Conservation (phyloP, 2,888 invertebrate genomes). For the Pardosa pseudoannulata region DNA sequence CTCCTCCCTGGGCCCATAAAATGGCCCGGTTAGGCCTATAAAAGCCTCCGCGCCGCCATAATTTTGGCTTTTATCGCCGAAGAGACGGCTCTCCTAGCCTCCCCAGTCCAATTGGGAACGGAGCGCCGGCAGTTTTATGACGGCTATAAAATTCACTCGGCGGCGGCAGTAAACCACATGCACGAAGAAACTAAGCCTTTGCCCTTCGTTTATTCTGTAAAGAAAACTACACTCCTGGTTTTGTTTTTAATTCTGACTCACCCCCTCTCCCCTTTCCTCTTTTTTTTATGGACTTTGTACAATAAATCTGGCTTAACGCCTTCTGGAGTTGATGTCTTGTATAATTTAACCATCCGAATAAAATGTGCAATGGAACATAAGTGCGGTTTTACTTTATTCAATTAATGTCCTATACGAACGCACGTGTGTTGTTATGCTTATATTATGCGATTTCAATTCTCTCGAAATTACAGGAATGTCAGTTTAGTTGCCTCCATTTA, state of each 20-base stretch:
- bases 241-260: not conserved
- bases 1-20: constrained; percentile 74
- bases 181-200: constrained; percentile 42
- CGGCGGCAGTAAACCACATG: constrained; percentile 28
- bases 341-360: not conserved
- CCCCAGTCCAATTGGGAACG: constrained; percentile 56
- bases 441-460: too few relatives aligned
- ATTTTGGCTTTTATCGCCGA: constrained; percentile 68
- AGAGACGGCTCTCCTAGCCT: constrained; percentile 13
- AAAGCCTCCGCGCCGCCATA: constrained; percentile 73
- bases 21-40: constrained; percentile 74
- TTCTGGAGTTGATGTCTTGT: not conserved
- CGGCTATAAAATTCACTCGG: constrained; percentile 70
- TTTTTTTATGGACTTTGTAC: not conserved
- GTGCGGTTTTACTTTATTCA: not conserved
- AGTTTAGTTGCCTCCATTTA: too few relatives aligned
- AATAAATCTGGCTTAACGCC: constrained; percentile 7
- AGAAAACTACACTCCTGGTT: not conserved
- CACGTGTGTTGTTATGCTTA: too few relatives aligned
- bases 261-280: not conserved
- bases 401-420: not conserved
- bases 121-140: constrained; percentile 68
- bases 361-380: not conserved
- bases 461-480: too few relatives aligned
- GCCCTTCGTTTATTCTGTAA: constrained; percentile 14